These are phyloP conservation scores for Darevskia nairensis DNA, from an alignment of 2,797 vertebrate genomes.

Conservation along the genomic window DNA sequence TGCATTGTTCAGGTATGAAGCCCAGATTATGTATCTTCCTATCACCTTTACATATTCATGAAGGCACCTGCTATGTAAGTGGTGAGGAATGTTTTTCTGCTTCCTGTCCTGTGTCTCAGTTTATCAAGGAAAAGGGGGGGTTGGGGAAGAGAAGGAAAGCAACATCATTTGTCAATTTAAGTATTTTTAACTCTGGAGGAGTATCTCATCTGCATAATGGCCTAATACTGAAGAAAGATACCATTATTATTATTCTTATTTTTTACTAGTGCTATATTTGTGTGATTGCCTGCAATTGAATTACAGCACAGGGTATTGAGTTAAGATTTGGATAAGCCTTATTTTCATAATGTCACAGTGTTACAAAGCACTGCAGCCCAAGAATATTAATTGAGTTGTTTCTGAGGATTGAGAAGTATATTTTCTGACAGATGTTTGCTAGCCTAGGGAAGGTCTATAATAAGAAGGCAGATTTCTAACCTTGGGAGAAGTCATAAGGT, in stretches of 20 bases:
- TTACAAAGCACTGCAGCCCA: slow-evolving; percentile 4
- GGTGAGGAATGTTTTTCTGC: slow-evolving; percentile 35
- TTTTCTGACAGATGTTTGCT: neutral
- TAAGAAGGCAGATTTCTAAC: neutral
- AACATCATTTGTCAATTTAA: slow-evolving; percentile 60
- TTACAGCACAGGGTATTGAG: slow-evolving; percentile 54
- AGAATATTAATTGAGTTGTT: slow-evolving; percentile 34
- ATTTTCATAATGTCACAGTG: slow-evolving; percentile 43
- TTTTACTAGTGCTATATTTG: slow-evolving; percentile 54
- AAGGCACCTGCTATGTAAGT: slow-evolving; percentile 61
- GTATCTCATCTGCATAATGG: slow-evolving; percentile 59
- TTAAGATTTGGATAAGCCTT: slow-evolving; percentile 54
- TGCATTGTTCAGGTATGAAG: slow-evolving; percentile 58
- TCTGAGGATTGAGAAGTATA: slow-evolving; percentile 2
- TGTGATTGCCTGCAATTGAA: slow-evolving; percentile 60
- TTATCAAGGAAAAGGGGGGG: slow-evolving; percentile 38
- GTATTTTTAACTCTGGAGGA: slow-evolving; percentile 60
- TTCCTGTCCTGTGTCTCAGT: slow-evolving; percentile 19
- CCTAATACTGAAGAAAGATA: slow-evolving; percentile 47
- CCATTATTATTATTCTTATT: slow-evolving; percentile 12
- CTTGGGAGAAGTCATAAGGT: neutral
- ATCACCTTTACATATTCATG: slow-evolving; percentile 64
- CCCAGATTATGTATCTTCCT: slow-evolving; percentile 56
- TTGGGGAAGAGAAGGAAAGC: slow-evolving; percentile 16
- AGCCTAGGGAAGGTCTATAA: neutral